A percentile compares a stretch with the other conserved stretches of the same genome.
phyloP scores from a whole-genome alignment of 1,140 invertebrate species.

The Harpegnathos saltator region DNA sequence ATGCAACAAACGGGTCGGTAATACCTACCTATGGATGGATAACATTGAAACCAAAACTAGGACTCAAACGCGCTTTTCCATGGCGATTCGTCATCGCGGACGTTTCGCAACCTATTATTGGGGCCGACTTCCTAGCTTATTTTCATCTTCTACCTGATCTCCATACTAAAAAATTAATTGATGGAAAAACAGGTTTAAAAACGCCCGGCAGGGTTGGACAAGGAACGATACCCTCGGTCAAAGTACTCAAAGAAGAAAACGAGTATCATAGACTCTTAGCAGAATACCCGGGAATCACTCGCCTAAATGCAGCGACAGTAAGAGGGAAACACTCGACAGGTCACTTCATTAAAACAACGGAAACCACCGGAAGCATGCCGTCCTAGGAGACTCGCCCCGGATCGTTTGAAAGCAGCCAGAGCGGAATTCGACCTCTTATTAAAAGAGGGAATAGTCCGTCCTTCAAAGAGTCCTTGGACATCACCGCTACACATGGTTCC shows the following conservation, averaged over 20 bases:
- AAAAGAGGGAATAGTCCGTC: background rate
- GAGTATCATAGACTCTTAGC: too few relatives aligned
- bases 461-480: slow-evolving; percentile 10
- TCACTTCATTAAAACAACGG: too few relatives aligned
- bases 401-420: background rate
- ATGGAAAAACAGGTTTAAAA: too few relatives aligned
- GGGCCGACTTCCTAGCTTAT: background rate
- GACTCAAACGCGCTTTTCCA: background rate
- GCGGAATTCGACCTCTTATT: background rate
- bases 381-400: background rate
- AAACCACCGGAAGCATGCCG: background rate
- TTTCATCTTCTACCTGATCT: background rate
- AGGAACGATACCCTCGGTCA: too few relatives aligned
- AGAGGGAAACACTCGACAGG: too few relatives aligned
- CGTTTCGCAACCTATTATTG: background rate
- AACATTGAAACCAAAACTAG: background rate
- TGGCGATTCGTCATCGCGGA: background rate
- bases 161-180: too few relatives aligned
- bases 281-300: too few relatives aligned
- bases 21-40: background rate
- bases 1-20: background rate
- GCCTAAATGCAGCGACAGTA: too few relatives aligned
- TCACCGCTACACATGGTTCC: slow-evolving; percentile 24
- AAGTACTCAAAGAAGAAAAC: too few relatives aligned
- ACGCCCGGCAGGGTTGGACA: too few relatives aligned